Percentiles rank a stretch among this genome's conserved stretches.
These are phyloP conservation scores for Etheostoma cragini DNA, from an alignment of 2,113 vertebrate species.

Conservation along the genomic window DNA sequence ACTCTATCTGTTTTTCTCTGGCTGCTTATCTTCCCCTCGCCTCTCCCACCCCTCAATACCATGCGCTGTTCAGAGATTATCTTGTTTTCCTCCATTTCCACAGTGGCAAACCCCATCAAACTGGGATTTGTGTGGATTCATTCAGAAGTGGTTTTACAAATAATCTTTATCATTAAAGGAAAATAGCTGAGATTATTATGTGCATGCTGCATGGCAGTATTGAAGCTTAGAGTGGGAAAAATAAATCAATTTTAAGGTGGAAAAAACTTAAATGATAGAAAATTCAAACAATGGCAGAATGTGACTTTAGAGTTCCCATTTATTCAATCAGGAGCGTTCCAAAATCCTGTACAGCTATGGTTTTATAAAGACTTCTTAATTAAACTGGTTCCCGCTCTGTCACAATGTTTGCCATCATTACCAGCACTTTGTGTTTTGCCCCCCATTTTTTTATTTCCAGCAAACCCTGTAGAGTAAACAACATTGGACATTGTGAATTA, in stretches of 20 bases:
- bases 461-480: not conserved
- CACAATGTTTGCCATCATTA: not conserved
- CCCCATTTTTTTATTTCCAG: not conserved
- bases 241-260: not conserved
- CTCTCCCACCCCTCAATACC: slow-evolving; percentile 48
- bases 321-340: slow-evolving; percentile 3
- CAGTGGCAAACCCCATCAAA: slow-evolving; percentile 56
- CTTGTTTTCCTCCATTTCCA: slow-evolving; percentile 65
- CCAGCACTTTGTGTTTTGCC: not conserved
- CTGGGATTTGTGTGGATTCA: slow-evolving; percentile 70
- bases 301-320: not conserved
- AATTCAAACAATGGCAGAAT: not conserved
- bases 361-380: not conserved
- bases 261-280: not conserved
- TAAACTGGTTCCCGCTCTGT: not conserved
- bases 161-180: slow-evolving; percentile 48
- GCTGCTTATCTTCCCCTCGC: slow-evolving; percentile 53
- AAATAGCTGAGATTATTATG: slow-evolving; percentile 13
- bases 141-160: slow-evolving; percentile 42
- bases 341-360: not conserved
- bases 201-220: not conserved
- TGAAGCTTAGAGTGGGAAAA: not conserved
- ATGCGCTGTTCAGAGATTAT: slow-evolving; percentile 67
- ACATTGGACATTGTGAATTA: not conserved
- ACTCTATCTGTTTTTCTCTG: slow-evolving; percentile 39